Evolutionary conservation across 2,797 vertebrate genomes (phyloP), one percentile per base, ranked within the genome.

Genomic region (Bufotes viridis): DNA sequence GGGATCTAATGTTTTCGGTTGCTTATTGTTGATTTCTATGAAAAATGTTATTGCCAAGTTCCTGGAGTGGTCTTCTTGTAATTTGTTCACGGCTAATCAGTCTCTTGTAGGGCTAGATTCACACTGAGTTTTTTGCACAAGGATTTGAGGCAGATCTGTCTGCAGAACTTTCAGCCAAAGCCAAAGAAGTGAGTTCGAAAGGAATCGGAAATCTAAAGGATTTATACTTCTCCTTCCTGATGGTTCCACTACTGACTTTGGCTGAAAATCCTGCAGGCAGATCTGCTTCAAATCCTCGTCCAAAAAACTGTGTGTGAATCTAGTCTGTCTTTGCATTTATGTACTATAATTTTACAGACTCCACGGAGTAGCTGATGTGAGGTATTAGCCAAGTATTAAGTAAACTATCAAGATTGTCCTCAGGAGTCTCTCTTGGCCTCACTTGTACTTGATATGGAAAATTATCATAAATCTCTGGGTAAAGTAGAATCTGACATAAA

Each of bases 401-500:
- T 72, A 85, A 65, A 75, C 72, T 65, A 7, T 63, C 42, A 18
- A 51, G 29, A 24, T 49, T 87, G 85, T 87, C 80, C 85, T 81
- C 51, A 70, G 22, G 78, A 87, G 26, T 34, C 61, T 29, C 53
- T 69, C 53, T 60, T 63, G 80, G 65, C 80, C 85, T 87, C 78
- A 63, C 72, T 57, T 82, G 65, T 81, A 81, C 78, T 81, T 63
- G 60, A 57, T 67, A 87, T 82, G 78, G 85, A 86, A 67, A 82
- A 72, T 70, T 24, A 70, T 81, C 42, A n/a, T 51, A 51, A 55
- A 53, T 69, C 55, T 42, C 63, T 57, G 63, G 76, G 65, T 49
- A 69, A 87, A 58, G 85, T 15, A 81, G 85, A 67, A 51, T 29
- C 42, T 26, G 74, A 85, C 53, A 85, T 85, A 85, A 85, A 85